These are phyloP conservation scores for Ctena decussata DNA, from an alignment of 2,888 invertebrate species.

Conservation along the genomic window DNA sequence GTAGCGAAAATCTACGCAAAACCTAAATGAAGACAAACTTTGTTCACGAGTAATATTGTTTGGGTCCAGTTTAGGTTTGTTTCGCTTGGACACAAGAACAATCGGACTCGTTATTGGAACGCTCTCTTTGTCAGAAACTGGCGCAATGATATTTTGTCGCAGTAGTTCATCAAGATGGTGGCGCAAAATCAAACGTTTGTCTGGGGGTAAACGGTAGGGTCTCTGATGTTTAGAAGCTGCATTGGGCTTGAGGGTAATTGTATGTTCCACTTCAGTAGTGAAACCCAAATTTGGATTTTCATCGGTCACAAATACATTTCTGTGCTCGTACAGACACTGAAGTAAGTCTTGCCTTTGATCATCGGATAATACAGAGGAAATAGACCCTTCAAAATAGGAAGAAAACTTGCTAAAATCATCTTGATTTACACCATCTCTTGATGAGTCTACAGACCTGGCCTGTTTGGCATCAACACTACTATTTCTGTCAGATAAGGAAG, in stretches of 20 bases:
- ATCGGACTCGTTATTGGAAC: too few relatives aligned
- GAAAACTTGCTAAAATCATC: background rate
- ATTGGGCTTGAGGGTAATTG: slow-evolving; percentile 26
- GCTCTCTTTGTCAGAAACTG: too few relatives aligned
- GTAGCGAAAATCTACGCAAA: too few relatives aligned
- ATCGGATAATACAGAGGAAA: background rate
- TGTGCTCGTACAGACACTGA: slow-evolving; percentile 12
- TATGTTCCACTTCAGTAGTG: slow-evolving; percentile 19
- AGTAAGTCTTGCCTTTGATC: background rate
- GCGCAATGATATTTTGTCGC: too few relatives aligned
- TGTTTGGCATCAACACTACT: background rate
- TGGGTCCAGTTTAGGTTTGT: too few relatives aligned
- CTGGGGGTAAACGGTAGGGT: too few relatives aligned
- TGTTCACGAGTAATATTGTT: too few relatives aligned
- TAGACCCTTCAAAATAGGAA: background rate
- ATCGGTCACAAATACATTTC: slow-evolving; percentile 17
- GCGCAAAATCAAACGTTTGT: too few relatives aligned
- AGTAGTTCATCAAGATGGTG: too few relatives aligned
- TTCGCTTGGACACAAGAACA: too few relatives aligned
- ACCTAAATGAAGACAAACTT: too few relatives aligned
- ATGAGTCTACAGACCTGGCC: background rate
- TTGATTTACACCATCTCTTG: background rate
- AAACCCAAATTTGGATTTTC: slow-evolving; percentile 28
- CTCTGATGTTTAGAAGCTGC: slow-evolving; percentile 36
- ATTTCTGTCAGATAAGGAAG: background rate